A percentile compares a stretch with the other conserved stretches of the same genome.
phyloP scores from a whole-genome alignment of 2,888 invertebrate genomes.

The Melieria crassipennis region DNA sequence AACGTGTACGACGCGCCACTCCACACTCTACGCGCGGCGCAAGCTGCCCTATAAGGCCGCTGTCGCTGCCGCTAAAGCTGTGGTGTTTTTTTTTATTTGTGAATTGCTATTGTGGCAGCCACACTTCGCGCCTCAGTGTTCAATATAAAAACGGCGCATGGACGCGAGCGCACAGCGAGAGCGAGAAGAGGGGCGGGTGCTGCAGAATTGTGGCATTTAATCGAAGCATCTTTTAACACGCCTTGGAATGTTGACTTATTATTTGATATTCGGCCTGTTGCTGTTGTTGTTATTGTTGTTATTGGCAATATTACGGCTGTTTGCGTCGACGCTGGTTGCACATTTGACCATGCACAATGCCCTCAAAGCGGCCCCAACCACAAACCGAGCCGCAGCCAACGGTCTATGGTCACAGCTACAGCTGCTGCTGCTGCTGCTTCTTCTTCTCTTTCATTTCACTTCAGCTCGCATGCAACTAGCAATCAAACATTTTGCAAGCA shows the following conservation, averaged over 20 bases:
- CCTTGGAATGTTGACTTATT: constrained; percentile 61
- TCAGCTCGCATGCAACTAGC: constrained; percentile 40
- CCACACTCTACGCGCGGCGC: too few relatives aligned
- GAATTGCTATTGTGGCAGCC: too few relatives aligned
- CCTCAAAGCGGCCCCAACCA: constrained; percentile 8
- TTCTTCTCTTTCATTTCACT: background rate
- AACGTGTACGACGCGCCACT: too few relatives aligned
- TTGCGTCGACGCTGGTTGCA: constrained; percentile 20
- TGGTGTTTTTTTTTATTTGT: too few relatives aligned
- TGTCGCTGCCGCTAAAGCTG: too few relatives aligned
- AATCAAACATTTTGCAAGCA: background rate
- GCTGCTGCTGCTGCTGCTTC: background rate
- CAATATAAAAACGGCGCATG: background rate
- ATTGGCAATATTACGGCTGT: constrained; percentile 8
- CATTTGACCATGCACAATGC: constrained; percentile 5
- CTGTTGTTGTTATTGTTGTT: constrained; percentile 22
- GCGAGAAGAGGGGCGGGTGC: constrained; percentile 39
- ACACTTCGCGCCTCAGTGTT: too few relatives aligned
- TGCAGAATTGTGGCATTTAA: constrained; percentile 64
- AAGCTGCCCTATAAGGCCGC: too few relatives aligned
- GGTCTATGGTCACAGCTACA: background rate
- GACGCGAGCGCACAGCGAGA: background rate
- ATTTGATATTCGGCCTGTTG: constrained; percentile 31
- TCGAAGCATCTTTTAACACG: constrained; percentile 66
- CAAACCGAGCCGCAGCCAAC: background rate